phyloP scores from a whole-genome alignment of 2,797 vertebrate species.

The Catamblyrhynchus diadema region DNA sequence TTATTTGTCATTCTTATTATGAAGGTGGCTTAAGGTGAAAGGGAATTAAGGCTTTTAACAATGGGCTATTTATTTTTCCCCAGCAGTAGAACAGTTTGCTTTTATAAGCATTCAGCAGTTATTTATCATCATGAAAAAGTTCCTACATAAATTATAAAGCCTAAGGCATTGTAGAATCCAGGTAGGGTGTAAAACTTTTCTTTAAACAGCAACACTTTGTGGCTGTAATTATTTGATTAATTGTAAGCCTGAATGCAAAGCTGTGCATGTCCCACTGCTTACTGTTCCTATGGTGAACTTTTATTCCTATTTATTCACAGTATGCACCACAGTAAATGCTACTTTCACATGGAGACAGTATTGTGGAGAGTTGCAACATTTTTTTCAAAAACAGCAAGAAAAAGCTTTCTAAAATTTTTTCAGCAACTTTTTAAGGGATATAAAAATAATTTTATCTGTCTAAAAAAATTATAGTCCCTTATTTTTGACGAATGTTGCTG shows the following conservation, averaged over 20 bases:
- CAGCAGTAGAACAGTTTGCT: constrained; percentile 6
- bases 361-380: not conserved
- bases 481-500: not conserved
- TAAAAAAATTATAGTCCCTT: not conserved
- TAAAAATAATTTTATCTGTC: not conserved
- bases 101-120: not conserved
- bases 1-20: not conserved
- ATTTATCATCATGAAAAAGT: not conserved
- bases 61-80: constrained; percentile 41
- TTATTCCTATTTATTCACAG: not conserved
- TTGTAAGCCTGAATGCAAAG: not conserved
- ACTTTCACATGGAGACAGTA: not conserved
- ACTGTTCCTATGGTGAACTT: not conserved
- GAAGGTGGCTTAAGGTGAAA: constrained; percentile 36
- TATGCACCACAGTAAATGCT: not conserved
- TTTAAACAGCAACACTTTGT: not conserved
- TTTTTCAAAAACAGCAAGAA: not conserved
- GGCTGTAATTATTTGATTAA: not conserved
- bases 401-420: not conserved
- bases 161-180: not conserved
- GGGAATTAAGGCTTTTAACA: constrained; percentile 32
- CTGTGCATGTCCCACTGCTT: not conserved
- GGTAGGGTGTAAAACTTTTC: not conserved
- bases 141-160: not conserved
- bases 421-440: not conserved